phyloP scores from a whole-genome alignment of 2,888 invertebrate genomes.

The Spisula subtruncata region DNA sequence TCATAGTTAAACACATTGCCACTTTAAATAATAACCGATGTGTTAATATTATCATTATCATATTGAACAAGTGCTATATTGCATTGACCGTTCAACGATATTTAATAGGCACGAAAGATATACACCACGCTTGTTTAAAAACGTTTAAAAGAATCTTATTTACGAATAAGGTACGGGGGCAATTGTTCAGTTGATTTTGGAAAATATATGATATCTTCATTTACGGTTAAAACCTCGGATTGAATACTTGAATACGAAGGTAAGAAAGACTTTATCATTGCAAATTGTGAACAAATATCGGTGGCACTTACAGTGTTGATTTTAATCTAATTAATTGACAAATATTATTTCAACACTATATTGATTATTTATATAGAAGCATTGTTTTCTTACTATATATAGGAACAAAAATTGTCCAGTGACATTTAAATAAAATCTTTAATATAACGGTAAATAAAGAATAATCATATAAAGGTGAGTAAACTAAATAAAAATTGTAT shows the following conservation, averaged over 20 bases:
- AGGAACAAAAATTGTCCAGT: no score
- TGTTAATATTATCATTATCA: slow-evolving; percentile 16
- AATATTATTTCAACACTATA: background rate
- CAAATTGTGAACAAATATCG: background rate
- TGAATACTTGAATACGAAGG: background rate
- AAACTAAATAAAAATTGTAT: no score
- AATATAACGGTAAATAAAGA: no score
- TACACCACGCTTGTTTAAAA: background rate
- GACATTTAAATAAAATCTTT: no score
- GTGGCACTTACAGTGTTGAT: background rate
- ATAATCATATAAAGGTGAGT: no score
- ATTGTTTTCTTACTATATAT: background rate
- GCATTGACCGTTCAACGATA: background rate
- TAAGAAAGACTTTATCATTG: background rate
- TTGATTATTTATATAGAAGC: no score
- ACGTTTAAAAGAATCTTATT: background rate
- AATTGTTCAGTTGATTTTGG: background rate
- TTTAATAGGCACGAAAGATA: background rate
- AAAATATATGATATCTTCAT: background rate
- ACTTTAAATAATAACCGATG: background rate
- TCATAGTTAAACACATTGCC: background rate
- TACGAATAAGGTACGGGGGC: background rate
- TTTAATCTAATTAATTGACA: background rate
- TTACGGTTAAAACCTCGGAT: background rate
- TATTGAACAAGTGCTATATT: background rate